Base-by-base conservation (phyloP, 2,113 vertebrate species). In the Heliornis fulica region DNA sequence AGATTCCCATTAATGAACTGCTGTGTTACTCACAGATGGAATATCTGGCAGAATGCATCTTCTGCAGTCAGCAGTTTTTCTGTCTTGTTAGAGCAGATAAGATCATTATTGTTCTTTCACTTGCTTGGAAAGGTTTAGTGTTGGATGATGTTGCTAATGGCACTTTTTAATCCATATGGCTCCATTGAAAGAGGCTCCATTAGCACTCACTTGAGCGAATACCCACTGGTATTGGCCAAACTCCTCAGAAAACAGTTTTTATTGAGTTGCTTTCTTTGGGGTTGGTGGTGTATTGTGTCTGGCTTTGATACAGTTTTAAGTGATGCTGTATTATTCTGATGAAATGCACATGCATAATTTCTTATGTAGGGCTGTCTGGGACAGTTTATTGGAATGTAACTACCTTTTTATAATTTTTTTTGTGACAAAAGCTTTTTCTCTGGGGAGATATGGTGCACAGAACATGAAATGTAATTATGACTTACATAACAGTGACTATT, bases 1-100 rank as follows among this genome's bases (percentile, higher is more conserved):
- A 93, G 46, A 82, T 89, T 90, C 82, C 71, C 83, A 59, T 90
- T 94, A 95, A 96, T 96, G 76, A 94, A 96, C 69, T 84, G 85
- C 54, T 86, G 68, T 89, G 66, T 56, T 96, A 66, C 83, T 94
- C 89, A 92, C 72, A 93, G 94, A 93, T 95, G 83, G 64, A 68
- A 13, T 60, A 34, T 59, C 57, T 92, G 94, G 82, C 87, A 96
- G 90, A 89, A 66, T 25, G 26, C 46, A 70, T 36, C 60, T 79
- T 96, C 63, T 81, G 26, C 43, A 83, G 53, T 50, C 94, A 69
- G 75, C 56, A 68, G 46, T 71, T 78, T 94, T 96, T 65, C 92
- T 74, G 60, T 53, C 72, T 96, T 90, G 56, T 90, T 96, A 76
- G 63, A 87, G 84, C 50, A 84, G 65, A 83, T 90, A 70, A 84